These are phyloP conservation scores for Sarcophilus harrisii DNA, from an alignment of 2,797 vertebrate species.

Conservation along the genomic window DNA sequence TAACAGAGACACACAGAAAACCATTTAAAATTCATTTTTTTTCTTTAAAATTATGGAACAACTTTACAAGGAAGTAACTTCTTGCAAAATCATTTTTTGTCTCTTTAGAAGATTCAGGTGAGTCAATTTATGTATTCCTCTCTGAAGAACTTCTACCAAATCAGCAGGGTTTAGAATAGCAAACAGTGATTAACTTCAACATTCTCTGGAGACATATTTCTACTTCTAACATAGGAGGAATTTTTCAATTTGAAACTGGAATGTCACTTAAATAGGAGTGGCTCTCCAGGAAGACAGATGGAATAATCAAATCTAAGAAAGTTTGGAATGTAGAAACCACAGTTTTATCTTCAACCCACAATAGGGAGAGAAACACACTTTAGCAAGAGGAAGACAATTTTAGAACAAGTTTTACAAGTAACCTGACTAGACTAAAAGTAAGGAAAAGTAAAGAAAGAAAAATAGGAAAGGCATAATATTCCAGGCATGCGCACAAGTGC, in stretches of 20 bases:
- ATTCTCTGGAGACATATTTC: neutral
- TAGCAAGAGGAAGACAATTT: neutral
- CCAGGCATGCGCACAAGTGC: too few relatives aligned
- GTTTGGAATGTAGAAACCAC: neutral
- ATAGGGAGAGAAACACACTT: neutral
- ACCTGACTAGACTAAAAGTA: neutral
- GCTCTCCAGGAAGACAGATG: neutral
- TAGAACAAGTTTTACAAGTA: neutral
- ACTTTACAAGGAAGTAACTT: neutral
- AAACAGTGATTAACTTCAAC: neutral
- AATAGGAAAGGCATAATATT: neutral
- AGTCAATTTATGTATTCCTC: neutral
- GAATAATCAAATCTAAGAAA: neutral
- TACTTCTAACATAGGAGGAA: neutral
- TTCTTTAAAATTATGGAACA: slow-evolving; percentile 15
- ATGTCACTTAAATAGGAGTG: neutral
- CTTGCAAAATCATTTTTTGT: neutral
- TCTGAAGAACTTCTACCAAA: neutral
- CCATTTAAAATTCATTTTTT: slow-evolving; percentile 25
- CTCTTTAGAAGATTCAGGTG: neutral
- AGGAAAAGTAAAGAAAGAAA: neutral
- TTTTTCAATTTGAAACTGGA: neutral
- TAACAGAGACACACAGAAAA: neutral
- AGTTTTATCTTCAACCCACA: neutral
- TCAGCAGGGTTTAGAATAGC: neutral